Evolutionary conservation across 1,140 invertebrate genomes (phyloP).

Genomic region (Dendrolimus kikuchii): DNA sequence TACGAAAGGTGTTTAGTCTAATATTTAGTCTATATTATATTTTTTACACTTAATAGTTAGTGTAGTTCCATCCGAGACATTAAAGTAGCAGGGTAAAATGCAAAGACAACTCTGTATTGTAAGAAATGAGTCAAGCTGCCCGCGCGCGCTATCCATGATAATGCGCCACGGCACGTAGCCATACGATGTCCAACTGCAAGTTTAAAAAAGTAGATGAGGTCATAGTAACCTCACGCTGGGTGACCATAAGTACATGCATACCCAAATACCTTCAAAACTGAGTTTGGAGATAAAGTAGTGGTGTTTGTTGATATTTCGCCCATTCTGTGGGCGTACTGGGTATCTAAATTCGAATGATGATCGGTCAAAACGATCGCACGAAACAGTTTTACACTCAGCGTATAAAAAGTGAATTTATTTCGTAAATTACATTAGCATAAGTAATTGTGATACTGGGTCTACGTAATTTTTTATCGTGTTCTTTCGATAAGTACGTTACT

Average conservation of each 20-base stretch:
- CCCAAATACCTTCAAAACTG: conserved; percentile 4
- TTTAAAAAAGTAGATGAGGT: conserved; percentile 34
- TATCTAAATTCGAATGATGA: conserved; percentile 19
- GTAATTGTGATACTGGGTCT: conserved; percentile 5
- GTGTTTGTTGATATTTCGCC: conserved; percentile 20
- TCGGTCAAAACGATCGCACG: conserved; percentile 12
- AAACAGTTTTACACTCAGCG: conserved; percentile 9
- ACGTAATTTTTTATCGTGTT: conserved; percentile 5
- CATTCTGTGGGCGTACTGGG: conserved; percentile 15
- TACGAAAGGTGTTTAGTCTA: too few species aligned
- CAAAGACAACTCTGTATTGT: too few species aligned
- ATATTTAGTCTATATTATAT: too few species aligned
- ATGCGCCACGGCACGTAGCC: conserved; percentile 7
- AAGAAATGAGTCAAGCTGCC: conserved; percentile 15
- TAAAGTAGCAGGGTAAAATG: too few species aligned
- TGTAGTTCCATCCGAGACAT: too few species aligned
- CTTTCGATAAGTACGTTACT: neutral
- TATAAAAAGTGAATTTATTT: conserved; percentile 27
- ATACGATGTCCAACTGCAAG: conserved; percentile 26
- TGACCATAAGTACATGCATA: conserved; percentile 10
- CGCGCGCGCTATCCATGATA: conserved; percentile 17
- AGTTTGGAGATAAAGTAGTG: conserved; percentile 8
- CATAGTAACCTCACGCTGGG: conserved; percentile 24
- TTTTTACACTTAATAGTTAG: too few species aligned
- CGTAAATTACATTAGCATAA: conserved; percentile 18